Conservation (phyloP, 2,113 vertebrate species). For the Pterocles burchelli region DNA sequence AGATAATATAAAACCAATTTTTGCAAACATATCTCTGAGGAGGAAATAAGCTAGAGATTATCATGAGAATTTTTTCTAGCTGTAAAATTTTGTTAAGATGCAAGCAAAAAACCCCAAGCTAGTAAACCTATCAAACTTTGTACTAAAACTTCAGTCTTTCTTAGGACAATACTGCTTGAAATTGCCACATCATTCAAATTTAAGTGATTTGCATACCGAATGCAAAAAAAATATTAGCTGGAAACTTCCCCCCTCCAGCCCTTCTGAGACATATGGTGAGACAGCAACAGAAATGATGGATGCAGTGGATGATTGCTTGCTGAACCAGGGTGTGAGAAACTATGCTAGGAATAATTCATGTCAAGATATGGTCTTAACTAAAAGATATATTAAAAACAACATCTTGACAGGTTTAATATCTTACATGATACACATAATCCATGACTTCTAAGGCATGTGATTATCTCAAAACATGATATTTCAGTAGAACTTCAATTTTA, state of each 20-base stretch:
- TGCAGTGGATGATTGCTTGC: conserved; percentile 45
- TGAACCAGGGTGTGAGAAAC: conserved; percentile 44
- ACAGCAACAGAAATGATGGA: conserved; percentile 55
- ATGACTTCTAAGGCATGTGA: conserved; percentile 17
- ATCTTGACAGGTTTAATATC: conserved; percentile 43
- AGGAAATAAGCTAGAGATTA: conserved; percentile 2
- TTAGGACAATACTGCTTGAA: conserved; percentile 11
- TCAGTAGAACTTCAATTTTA: conserved; percentile 23
- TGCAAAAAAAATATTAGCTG: conserved; percentile 17
- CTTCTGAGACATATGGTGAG: conserved; percentile 42
- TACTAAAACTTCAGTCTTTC: background rate
- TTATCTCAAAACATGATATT: conserved; percentile 53
- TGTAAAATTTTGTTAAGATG: conserved; percentile 12
- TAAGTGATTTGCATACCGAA: conserved; percentile 44
- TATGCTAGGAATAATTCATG: conserved; percentile 48
- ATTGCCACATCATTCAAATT: conserved; percentile 24
- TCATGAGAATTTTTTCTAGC: background rate
- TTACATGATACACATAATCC: conserved; percentile 43
- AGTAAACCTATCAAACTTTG: background rate
- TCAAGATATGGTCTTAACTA: conserved; percentile 39
- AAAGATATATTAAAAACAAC: conserved; percentile 49
- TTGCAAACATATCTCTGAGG: background rate
- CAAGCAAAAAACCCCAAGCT: background rate
- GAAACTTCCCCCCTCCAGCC: background rate
- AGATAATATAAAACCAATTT: conserved; percentile 25